Conservation (phyloP, 1,140 invertebrate genomes). For the Zaprionus inermis region DNA sequence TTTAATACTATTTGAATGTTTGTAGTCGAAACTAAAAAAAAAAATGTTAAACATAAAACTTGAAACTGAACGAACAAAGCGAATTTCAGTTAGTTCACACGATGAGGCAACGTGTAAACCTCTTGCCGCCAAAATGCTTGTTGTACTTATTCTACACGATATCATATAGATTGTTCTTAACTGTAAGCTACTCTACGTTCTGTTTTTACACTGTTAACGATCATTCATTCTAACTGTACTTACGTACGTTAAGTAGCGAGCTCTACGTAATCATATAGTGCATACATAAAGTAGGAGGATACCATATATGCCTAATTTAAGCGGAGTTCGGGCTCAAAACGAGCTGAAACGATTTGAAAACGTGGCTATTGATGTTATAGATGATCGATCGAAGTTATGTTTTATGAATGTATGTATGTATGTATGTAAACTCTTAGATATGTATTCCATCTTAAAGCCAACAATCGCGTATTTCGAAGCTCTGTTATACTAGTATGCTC, state of each 20-base stretch:
- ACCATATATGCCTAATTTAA: neutral
- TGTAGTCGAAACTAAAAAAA: slow-evolving; percentile 44
- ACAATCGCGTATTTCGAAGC: slow-evolving; percentile 37
- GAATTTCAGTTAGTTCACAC: slow-evolving; percentile 4
- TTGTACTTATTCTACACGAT: slow-evolving; percentile 64
- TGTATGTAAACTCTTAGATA: slow-evolving; percentile 43
- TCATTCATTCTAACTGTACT: slow-evolving; percentile 62
- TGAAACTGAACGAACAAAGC: slow-evolving; percentile 7
- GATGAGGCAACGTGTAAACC: slow-evolving; percentile 29
- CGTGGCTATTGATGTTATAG: slow-evolving; percentile 5
- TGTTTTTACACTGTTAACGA: slow-evolving; percentile 36
- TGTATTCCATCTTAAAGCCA: slow-evolving; percentile 44
- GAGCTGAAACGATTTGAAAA: neutral
- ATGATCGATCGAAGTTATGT: slow-evolving; percentile 9
- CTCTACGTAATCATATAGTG: slow-evolving; percentile 39
- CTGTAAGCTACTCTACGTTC: slow-evolving; percentile 32
- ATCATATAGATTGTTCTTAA: slow-evolving; percentile 39
- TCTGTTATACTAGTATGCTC: slow-evolving; percentile 45
- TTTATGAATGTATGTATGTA: slow-evolving; percentile 17
- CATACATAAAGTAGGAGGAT: neutral
- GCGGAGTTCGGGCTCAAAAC: neutral
- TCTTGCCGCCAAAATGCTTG: slow-evolving; percentile 67
- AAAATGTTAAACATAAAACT: neutral
- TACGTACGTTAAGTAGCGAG: slow-evolving; percentile 49
- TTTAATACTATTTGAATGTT: slow-evolving; percentile 63